Conservation (phyloP, 1,140 invertebrate species). For the Diploscapter pachys region DNA sequence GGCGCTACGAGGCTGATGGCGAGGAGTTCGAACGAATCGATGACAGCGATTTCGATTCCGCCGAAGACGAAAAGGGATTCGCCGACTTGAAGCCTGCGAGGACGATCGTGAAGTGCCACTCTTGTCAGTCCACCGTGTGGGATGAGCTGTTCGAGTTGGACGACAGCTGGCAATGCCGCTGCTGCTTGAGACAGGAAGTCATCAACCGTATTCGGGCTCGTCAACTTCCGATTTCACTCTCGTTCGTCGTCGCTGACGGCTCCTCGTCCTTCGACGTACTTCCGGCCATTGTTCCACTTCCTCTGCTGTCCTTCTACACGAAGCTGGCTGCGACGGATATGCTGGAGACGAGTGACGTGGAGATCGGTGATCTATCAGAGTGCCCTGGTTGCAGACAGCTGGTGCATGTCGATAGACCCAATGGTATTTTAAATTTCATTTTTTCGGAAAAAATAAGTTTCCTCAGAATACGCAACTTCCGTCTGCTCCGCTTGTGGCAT, state of each 20-base stretch:
- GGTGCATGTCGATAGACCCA: conserved; percentile 14
- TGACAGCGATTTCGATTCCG: conserved; percentile 13
- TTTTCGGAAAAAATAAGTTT: not conserved
- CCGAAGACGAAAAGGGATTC: conserved; percentile 17
- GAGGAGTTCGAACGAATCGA: conserved; percentile 27
- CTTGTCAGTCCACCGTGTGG: conserved; percentile 9
- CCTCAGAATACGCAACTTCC: conserved; percentile 9
- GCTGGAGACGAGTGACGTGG: conserved; percentile 12
- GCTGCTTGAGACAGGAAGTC: conserved; percentile 19
- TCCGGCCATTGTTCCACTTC: conserved; percentile 28
- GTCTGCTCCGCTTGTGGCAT: conserved; percentile 17
- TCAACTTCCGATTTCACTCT: conserved; percentile 22
- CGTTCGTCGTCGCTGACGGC: conserved; percentile 20
- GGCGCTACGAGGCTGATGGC: not conserved
- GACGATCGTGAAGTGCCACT: conserved; percentile 16
- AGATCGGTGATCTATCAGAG: conserved; percentile 18
- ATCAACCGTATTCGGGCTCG: conserved; percentile 22
- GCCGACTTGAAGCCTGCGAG: conserved; percentile 1
- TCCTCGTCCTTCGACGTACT: conserved; percentile 25
- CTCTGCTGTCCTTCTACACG: conserved; percentile 31
- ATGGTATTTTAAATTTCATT: not conserved
- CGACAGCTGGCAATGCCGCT: conserved; percentile 29
- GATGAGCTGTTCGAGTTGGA: conserved; percentile 32
- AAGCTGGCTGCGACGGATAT: conserved; percentile 15
- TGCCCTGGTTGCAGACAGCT: conserved; percentile 22